Base-by-base conservation (phyloP, 1,140 invertebrate genomes). In the Heliothis subflexa region DNA sequence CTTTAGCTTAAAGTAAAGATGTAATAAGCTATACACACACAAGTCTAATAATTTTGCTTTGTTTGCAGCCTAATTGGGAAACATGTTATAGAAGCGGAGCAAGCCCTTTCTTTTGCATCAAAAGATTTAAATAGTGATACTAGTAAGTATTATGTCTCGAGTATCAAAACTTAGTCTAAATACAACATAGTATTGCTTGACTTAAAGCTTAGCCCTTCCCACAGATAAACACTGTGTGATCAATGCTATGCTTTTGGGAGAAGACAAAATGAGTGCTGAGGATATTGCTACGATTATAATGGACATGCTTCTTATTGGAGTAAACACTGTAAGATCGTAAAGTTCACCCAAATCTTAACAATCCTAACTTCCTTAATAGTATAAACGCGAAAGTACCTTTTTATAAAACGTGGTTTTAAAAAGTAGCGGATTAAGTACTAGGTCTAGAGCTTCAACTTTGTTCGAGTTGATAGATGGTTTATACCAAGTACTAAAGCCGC, bases 271-370 rank as follows among this genome's bases (percentile, higher is more conserved):
- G 81, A 93, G 90, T 68, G 88, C 94, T 9, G 96, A 96, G 78
- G 96, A 96, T 81, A 91, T 96, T 52, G 92, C 96, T 10, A 96
- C 96, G 0, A 84, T 96, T 9, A 82, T 96, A 49, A 95, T 96
- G 94, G 96, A 97, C 82, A 96, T 96, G 95, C 90, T 96, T 45
- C 89, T 97, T 12, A 93, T 97, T 76, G 96, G 95, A 78, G 95
- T 96, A 0, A 95, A 96, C 79, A 95, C 96, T 78, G 95, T 96
- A 92, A 91, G 82, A 66, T 21, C 16, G 21, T 25, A 25, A 25
- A 25, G 21, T 25, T 25, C 21, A 25, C 2, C 21, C 21, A 25
- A 25, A 0, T 25, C 21, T 25, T 25, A 25, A 25, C 21, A 25
- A 25, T 25, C 21, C 21, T 1, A 1, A 25, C 21, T n/a, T n/a